Evolutionary conservation across 1,140 invertebrate genomes (phyloP), one percentile per base, ranked within the genome.

Genomic region (Apis florea): DNA sequence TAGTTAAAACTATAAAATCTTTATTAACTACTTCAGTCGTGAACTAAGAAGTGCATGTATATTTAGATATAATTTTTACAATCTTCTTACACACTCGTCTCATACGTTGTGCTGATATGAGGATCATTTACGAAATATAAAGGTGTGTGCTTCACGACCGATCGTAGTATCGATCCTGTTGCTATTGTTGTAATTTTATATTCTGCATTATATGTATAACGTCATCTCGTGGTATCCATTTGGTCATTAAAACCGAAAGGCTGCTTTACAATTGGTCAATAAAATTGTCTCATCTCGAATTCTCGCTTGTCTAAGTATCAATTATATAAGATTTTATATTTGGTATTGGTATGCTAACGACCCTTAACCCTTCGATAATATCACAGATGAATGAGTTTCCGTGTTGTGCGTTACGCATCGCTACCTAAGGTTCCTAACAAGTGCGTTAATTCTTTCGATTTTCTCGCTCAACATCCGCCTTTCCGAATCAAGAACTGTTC

Each of bases 381-480:
- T 93, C 92, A 93, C 92, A 93, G 92, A 93, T 91, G 92, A 91
- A 92, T 91, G 89, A 92, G 92, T 93, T 93, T 93, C 92, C 92
- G 91, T 93, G 91, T 93, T 92, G 92, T 89, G 89, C 90, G 89
- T 93, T 86, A 85, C 89, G 85, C 85, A 90, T 92, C 89, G 92
- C 91, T 93, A 93, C 89, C 92, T 93, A 88, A 92, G 88, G 81
- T 88, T 89, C 73, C 89, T 92, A 79, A 93, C 85, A 79, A 93
- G 89, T 80, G 88, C 83, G 58, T 93, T 93, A 73, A 93, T 89
- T 72, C 89, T 90, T 66, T 93, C 92, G 31, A 93, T 92, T 64
- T 93, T 92, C 12, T 92, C 92, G 67, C 83, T 89, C 63, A 93
- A 87, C 75, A 84, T 73, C 71, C 89, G 89, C 83, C 87, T 91